A percentile compares a stretch with the other conserved stretches of the same genome.
phyloP scores from a whole-genome alignment of 2,888 invertebrate species.

The Diplazon laetatorius region DNA sequence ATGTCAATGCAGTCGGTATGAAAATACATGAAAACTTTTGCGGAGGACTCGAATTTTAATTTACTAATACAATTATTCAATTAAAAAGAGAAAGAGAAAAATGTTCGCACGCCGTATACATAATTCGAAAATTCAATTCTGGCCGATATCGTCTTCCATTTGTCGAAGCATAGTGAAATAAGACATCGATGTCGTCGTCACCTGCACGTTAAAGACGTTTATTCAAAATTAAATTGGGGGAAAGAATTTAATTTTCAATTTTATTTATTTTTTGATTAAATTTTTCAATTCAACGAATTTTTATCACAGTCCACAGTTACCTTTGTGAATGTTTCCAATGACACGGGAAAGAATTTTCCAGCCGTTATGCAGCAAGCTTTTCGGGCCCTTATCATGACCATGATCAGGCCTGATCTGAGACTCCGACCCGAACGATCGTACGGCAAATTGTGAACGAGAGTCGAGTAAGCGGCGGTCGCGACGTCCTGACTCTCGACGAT shows the following conservation, averaged over 20 bases:
- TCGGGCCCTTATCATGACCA: constrained; percentile 60
- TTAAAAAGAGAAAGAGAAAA: no score
- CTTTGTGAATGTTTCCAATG: constrained; percentile 61
- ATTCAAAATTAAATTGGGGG: no score
- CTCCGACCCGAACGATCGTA: constrained; percentile 18
- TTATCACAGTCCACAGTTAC: no score
- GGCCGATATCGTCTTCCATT: constrained; percentile 44
- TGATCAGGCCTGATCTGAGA: constrained; percentile 55
- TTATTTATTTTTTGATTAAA: no score
- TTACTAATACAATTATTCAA: no score
- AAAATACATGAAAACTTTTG: no score
- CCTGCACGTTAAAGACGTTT: no score
- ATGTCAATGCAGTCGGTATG: no score
- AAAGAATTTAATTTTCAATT: no score
- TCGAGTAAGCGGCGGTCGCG: constrained; percentile 48
- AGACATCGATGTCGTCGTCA: constrained; percentile 63
- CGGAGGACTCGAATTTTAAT: no score
- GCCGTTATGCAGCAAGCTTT: constrained; percentile 63
- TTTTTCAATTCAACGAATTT: no score
- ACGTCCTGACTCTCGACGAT: constrained; percentile 50
- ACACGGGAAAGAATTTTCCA: constrained; percentile 62
- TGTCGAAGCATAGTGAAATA: constrained; percentile 67
- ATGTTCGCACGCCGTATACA: not conserved
- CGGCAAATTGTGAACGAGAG: constrained; percentile 39
- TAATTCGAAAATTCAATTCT: constrained; percentile 5